Percentiles rank a stretch among this genome's conserved stretches.
phyloP scores from a whole-genome alignment of 2,113 vertebrate species.

The Arvicanthis niloticus region DNA sequence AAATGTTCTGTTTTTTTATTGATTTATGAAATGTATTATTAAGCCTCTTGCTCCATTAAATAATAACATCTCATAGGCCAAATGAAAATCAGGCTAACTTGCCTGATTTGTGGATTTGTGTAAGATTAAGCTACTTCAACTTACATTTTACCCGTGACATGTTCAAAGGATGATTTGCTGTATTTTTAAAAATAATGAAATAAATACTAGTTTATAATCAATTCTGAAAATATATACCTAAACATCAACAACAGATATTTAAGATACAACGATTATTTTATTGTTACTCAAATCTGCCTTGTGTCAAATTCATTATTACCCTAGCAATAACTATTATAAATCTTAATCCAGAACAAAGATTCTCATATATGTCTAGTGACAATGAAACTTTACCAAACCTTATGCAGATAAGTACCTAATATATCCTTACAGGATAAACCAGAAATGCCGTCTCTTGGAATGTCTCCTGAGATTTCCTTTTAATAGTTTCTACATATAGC shows the following conservation, averaged over 20 bases:
- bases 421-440: background rate
- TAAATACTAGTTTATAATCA: background rate
- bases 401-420: background rate
- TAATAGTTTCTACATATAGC: background rate
- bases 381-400: background rate
- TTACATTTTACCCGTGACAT: background rate
- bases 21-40: background rate
- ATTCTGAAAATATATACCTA: background rate
- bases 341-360: background rate
- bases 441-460: background rate
- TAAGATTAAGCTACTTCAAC: background rate
- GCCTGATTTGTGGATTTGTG: background rate
- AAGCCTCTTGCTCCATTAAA: background rate
- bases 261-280: background rate
- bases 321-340: background rate
- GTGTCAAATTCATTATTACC: background rate
- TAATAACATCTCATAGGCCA: background rate
- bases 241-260: background rate
- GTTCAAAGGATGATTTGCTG: background rate
- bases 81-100: background rate
- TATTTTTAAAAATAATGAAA: background rate
- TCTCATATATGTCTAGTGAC: no score
- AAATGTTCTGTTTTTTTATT: background rate
- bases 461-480: background rate
- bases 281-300: background rate